Percentiles rank a stretch among this genome's conserved stretches.
These are phyloP conservation scores for Perca schrenkii DNA, from an alignment of 2,113 vertebrate genomes.

Conservation along the genomic window DNA sequence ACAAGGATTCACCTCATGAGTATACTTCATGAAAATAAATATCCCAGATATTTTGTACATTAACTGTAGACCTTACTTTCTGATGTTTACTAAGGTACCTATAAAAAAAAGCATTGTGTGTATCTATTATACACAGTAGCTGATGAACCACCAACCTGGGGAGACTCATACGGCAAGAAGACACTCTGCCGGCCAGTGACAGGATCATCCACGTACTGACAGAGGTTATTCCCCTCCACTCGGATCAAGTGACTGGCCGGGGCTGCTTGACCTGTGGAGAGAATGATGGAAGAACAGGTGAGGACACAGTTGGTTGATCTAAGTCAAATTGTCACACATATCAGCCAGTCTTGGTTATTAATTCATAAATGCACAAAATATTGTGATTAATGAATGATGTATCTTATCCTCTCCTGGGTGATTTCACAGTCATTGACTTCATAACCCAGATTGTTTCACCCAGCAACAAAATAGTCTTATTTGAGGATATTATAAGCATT, in stretches of 20 bases:
- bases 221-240: conserved; percentile 95
- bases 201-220: conserved; percentile 95
- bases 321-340: not conserved
- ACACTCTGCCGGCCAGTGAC: conserved; percentile 96
- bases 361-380: not conserved
- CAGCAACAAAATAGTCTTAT: not conserved
- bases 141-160: conserved; percentile 88
- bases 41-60: not conserved
- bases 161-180: conserved; percentile 93
- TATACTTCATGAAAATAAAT: not conserved
- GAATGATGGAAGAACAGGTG: conserved; percentile 50
- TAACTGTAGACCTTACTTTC: not conserved
- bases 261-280: conserved; percentile 89
- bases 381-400: not conserved
- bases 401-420: not conserved
- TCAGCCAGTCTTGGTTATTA: not conserved
- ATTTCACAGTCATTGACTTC: not conserved
- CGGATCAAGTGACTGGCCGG: conserved; percentile 97
- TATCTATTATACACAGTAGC: not conserved
- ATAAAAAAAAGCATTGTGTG: not conserved
- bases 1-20: not conserved
- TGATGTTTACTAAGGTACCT: not conserved
- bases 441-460: not conserved
- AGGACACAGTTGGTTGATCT: not conserved
- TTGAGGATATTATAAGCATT: not conserved